A percentile compares a stretch with the other conserved stretches of the same genome.
Evolutionary conservation across 2,888 invertebrate species (phyloP).

Genomic region (Drosophila subquinaria): DNA sequence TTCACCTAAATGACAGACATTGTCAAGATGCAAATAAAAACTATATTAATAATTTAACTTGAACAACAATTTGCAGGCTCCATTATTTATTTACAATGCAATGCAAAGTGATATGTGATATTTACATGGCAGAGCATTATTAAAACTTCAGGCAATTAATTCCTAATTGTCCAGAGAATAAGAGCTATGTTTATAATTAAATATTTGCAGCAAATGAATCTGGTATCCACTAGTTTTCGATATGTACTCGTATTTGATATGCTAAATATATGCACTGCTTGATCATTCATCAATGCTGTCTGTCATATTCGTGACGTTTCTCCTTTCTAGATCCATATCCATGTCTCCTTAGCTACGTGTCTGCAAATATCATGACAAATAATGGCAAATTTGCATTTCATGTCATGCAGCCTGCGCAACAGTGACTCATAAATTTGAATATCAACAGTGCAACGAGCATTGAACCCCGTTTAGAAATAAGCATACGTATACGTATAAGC

Average conservation of each 20-base stretch:
- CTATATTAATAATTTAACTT: slow-evolving; percentile 73
- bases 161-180: slow-evolving; percentile 14
- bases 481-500: slow-evolving; percentile 5
- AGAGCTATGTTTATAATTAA: slow-evolving; percentile 7
- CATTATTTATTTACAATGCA: slow-evolving; percentile 55
- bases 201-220: background rate
- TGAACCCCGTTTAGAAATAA: slow-evolving; percentile 55
- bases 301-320: slow-evolving; percentile 41
- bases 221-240: background rate
- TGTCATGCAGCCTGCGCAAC: slow-evolving; percentile 55
- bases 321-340: slow-evolving; percentile 46
- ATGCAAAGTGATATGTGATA: slow-evolving; percentile 49
- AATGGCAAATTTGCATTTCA: slow-evolving; percentile 71
- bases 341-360: slow-evolving; percentile 42
- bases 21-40: slow-evolving; percentile 78
- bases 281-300: slow-evolving; percentile 46
- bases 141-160: slow-evolving; percentile 37
- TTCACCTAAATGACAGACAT: slow-evolving; percentile 77
- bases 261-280: slow-evolving; percentile 15
- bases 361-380: slow-evolving; percentile 68
- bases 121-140: slow-evolving; percentile 34
- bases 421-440: slow-evolving; percentile 69
- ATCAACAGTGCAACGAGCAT: slow-evolving; percentile 57
- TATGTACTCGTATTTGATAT: slow-evolving; percentile 6
- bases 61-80: slow-evolving; percentile 55